Base-by-base conservation (phyloP, 92 coral and sea anemone species). In the Palythoa grandis region DNA sequence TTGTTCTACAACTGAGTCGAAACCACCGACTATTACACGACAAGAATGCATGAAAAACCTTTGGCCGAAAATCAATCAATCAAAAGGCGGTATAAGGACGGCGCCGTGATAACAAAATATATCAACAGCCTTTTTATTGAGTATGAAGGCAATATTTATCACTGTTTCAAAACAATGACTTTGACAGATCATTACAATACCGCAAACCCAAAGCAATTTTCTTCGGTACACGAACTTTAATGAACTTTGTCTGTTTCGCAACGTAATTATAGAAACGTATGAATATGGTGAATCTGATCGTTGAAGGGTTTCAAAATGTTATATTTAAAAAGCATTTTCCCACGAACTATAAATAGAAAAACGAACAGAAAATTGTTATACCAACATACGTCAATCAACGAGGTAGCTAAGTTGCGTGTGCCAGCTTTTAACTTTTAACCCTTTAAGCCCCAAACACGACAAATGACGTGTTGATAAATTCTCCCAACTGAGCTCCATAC, bases 61-160 rank as follows among this genome's bases (percentile, higher is more conserved):
- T 10, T 67, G 38, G 13, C 4, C 47, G 11, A 37, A 69, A 7
- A 69, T 69, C 9, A 69, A 69, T 69, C 74, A 69, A 16, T 24
- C 2, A 16, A 69, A 15, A 65, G 22, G 8, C 69, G 7, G 3
- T 69, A 13, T 35, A 14, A 37, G 15, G 74, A 7, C 74, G 72
- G 72, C 74, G 74, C 74, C 74, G 25, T 69, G 37, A 69, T 25
- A 69, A 22, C 37, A 15, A 24, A 29, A 15, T 35, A 76, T 29
- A n/a, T 76, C 67, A 76, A 52, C 68, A 76, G 82, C 82, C 29
- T 52, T 24, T 54, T 75, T 67, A 25, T 76, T 50, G 82, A 53
- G 20, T 76, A 53, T 47, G 40, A 52, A 76, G 7, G 53, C 82
- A 76, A 76, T 54, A 76, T 76, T 54, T 17, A 52, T 37, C 20